Evolutionary conservation across 2,113 vertebrate genomes (phyloP), one percentile per base, ranked within the genome.

Genomic region (Andinoacara biseriatus): DNA sequence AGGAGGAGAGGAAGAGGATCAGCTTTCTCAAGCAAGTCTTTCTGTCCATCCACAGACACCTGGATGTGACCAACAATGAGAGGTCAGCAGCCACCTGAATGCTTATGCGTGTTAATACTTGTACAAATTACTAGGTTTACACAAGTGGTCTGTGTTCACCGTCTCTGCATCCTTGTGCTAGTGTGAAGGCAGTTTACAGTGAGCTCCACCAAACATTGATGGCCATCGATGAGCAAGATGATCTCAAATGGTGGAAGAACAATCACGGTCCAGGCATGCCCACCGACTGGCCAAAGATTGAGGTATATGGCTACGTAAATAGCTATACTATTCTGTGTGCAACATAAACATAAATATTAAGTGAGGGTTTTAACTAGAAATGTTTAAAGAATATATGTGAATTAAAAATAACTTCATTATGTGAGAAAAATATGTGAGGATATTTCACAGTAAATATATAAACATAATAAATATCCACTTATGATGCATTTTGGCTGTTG

Each of bases 221-320:
- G 93, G 90, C 95, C 76, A 94, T 96, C 80, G 93, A 86, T 35
- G 96, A 96, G 35, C 91, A 95, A 76, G 96, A 97, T 1, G 97
- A 97, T 79, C 88, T 97, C 24, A 95, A 95, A 59, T 97, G 96
- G 96, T 97, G 96, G 96, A 96, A 92, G 90, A 96, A 96, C 85
- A 91, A 93, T 54, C 92, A 91, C 0, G 97, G 97, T 1, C 96
- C 97, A 0, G 96, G 96, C 63, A 97, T 97, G 96, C 87, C 94
- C 22, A 97, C 96, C 0, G 87, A 96, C 84, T 97, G 96, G 96
- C 96, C 96, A 3, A 92, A 94, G 84, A 93, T 97, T 17, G 54
- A 96, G 93, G 96, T 97, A 62, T 38, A 14, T 22, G 11, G 46
- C 31, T 10, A 72, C 13, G 4, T 54, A 72, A 7, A 72, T 10